Evolutionary conservation across 2,113 vertebrate genomes (phyloP), one percentile per base, ranked within the genome.

Genomic region (Triplophysa rosa): DNA sequence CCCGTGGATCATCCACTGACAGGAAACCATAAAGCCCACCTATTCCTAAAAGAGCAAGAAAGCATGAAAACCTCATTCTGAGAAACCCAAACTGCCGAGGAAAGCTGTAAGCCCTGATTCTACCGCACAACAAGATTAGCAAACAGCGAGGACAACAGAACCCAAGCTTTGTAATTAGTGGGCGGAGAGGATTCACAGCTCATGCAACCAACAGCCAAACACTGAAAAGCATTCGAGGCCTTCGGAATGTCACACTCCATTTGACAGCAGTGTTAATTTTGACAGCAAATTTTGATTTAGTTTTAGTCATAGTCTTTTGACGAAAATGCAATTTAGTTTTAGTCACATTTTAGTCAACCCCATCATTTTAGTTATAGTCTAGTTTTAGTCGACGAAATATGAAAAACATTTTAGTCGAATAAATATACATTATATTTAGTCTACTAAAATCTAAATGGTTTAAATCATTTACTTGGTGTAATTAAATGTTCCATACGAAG

Each of bases 181-280:
- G 88, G 87, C 85, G 80, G 85, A 85, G 89, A 84, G 82, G 84
- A 81, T 69, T 68, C 82, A 87, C 83, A 84, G 79, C 85, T 71
- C 52, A 21, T 54, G 11, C 47, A 77, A 40, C 78, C 69, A 16
- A 58, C 45, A 58, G 58, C 70, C 69, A 79, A 81, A 72, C 56
- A 29, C 10, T 8, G 52, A 87, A 89, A 87, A 85, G 86, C 87
- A 86, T 89, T 89, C 89, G 87, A 80, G 59, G 84, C 75, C 82
- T 77, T 78, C 86, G 91, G 83, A 92, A 92, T 91, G 88, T 83
- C 86, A 79, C 84, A 87, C 86, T 84, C 86, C 83, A 79, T 86
- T 87, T 84, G 70, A 87, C 82, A 86, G 81, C n/a, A n/a, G n/a
- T n/a, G n/a, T n/a, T n/a, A n/a, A n/a, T n/a, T n/a, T n/a, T n/a